Percentiles rank a stretch among this genome's conserved stretches.
These are phyloP conservation scores for Stratiomys singularior DNA, from an alignment of 2,888 invertebrate genomes.

Conservation along the genomic window DNA sequence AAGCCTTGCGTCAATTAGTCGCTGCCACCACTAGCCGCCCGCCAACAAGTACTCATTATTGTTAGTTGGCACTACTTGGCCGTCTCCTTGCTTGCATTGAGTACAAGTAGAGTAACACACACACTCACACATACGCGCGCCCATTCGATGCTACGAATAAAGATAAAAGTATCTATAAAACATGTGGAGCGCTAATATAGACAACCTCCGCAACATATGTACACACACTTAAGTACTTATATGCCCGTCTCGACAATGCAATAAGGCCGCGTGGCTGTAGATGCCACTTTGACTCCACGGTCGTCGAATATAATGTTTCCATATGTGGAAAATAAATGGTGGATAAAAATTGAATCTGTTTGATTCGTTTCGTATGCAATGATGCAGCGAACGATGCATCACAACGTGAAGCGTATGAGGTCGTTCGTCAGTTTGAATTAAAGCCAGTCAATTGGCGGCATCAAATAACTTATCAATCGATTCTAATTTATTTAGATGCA, in stretches of 20 bases:
- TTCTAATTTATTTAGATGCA: conserved; percentile 25
- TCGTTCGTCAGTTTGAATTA: conserved; percentile 19
- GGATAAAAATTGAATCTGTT: conserved; percentile 11
- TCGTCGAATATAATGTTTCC: conserved; percentile 20
- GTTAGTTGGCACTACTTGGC: background rate
- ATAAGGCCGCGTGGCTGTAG: conserved; percentile 15
- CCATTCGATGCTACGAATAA: too few relatives aligned
- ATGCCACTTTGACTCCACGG: background rate
- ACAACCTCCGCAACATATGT: background rate
- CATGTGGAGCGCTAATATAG: background rate
- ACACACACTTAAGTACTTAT: background rate
- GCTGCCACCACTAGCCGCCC: background rate
- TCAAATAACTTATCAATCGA: conserved; percentile 36
- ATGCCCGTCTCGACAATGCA: background rate
- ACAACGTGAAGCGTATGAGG: background rate
- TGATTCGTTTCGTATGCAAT: background rate
- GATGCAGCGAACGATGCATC: background rate
- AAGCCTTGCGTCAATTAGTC: conserved; percentile 38
- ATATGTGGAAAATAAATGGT: conserved; percentile 29
- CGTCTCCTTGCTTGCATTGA: background rate
- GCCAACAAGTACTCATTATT: background rate
- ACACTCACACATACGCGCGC: too few relatives aligned
- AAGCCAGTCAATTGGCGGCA: conserved; percentile 36
- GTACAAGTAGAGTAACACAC: background rate
- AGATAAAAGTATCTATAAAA: too few relatives aligned